Percentiles rank a stretch among this genome's conserved stretches.
phyloP scores from a whole-genome alignment of 2,888 invertebrate genomes.

The Rotaria magnacalcarata region DNA sequence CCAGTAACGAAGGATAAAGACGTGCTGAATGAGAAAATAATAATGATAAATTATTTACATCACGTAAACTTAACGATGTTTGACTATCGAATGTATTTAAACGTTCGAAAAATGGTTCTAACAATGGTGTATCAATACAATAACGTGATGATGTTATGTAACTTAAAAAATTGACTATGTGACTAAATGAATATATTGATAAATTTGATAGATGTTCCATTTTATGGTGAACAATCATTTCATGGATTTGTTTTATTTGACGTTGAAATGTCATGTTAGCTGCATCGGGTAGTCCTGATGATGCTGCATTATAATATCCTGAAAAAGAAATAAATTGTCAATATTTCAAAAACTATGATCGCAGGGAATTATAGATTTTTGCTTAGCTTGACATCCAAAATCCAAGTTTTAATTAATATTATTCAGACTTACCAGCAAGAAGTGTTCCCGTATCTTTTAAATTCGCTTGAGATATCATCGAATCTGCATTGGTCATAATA shows the following conservation, averaged over 20 bases:
- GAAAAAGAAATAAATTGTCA: neutral
- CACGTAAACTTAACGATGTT: neutral
- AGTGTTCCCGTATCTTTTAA: conserved; percentile 33
- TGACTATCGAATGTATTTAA: conserved; percentile 10
- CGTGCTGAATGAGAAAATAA: conserved; percentile 14
- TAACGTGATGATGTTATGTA: conserved; percentile 9
- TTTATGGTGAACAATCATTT: neutral
- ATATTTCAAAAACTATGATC: no score
- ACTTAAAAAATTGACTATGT: neutral
- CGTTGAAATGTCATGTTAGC: conserved; percentile 17
- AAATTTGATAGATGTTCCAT: neutral
- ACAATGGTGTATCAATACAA: neutral
- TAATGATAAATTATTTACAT: neutral
- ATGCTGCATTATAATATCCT: conserved; percentile 3
- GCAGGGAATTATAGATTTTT: no score
- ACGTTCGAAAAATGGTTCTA: conserved; percentile 20
- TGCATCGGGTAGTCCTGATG: neutral
- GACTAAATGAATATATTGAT: conserved; percentile 33
- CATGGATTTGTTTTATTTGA: conserved; percentile 8
- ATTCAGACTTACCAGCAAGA: neutral
- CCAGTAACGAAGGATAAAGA: neutral
- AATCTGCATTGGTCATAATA: neutral
- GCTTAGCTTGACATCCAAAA: no score
- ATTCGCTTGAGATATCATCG: neutral
- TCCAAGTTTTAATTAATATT: no score